Conservation (phyloP, 2,888 invertebrate genomes). For the Melieria crassipennis region DNA sequence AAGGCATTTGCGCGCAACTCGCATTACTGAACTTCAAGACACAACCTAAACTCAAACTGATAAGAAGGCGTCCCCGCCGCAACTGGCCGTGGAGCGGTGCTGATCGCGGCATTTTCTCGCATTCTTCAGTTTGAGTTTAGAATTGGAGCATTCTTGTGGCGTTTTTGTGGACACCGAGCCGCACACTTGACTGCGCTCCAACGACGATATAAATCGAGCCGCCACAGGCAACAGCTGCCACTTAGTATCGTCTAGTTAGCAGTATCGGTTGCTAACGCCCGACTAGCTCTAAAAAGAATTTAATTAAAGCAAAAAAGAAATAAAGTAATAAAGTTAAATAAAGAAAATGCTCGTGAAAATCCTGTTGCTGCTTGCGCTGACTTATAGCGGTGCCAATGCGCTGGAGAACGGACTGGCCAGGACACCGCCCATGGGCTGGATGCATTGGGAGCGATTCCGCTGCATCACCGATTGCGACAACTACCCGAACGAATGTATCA, state of each 20-base stretch:
- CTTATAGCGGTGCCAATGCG: slow-evolving; percentile 29
- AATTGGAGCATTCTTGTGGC: slow-evolving; percentile 30
- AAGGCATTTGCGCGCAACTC: neutral
- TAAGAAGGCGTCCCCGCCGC: slow-evolving; percentile 16
- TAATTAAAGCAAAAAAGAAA: neutral
- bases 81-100: slow-evolving; percentile 1
- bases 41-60: slow-evolving; percentile 33
- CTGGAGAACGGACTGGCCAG: slow-evolving; percentile 72
- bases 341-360: slow-evolving; percentile 30
- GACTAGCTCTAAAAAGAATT: too few species aligned
- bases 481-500: slow-evolving; percentile 73
- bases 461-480: slow-evolving; percentile 71
- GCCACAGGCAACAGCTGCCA: too few species aligned
- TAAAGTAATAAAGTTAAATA: neutral
- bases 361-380: slow-evolving; percentile 26
- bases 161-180: neutral
- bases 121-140: slow-evolving; percentile 31
- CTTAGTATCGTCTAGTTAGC: too few species aligned
- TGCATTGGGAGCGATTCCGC: slow-evolving; percentile 74
- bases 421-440: slow-evolving; percentile 78
- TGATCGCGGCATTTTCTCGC: neutral
- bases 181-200: too few species aligned
- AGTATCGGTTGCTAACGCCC: too few species aligned
- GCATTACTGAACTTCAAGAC: slow-evolving; percentile 32
- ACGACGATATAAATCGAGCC: too few species aligned